Evolutionary conservation across 53 echinoderm and acorn worm genomes (phyloP).

Genomic region (Arbacia lixula): DNA sequence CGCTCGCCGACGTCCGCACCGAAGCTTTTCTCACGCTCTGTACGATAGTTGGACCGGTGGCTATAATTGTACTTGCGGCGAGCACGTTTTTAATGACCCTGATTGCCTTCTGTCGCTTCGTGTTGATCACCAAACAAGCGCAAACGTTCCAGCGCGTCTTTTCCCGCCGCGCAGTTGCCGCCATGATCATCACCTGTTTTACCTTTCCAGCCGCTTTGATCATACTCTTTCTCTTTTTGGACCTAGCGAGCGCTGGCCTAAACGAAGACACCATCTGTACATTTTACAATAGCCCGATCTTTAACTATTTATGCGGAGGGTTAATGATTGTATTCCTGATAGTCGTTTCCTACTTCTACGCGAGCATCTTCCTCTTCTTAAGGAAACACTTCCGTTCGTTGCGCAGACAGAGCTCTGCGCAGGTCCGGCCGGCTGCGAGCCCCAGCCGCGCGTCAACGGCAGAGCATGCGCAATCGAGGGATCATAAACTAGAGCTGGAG

Average conservation of each 20-base stretch:
- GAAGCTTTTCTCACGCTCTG: neutral
- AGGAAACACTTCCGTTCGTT: constrained; percentile 16
- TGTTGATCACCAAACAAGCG: constrained; percentile 11
- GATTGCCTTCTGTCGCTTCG: constrained; percentile 31
- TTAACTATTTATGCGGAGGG: neutral
- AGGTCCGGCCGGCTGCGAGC: too few relatives aligned
- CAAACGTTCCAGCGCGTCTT: constrained; percentile 13
- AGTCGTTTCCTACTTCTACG: neutral
- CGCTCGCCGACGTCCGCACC: neutral
- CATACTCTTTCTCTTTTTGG: neutral
- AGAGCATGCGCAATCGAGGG: neutral
- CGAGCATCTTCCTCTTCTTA: neutral
- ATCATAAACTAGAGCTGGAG: constrained; percentile 18
- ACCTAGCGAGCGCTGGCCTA: constrained; percentile 14
- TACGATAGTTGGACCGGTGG: neutral
- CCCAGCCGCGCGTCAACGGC: neutral
- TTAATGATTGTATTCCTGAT: neutral
- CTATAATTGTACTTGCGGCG: neutral
- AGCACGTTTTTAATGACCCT: neutral
- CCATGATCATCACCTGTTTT: neutral
- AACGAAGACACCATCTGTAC: constrained; percentile 29
- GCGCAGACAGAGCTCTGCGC: neutral
- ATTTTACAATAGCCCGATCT: neutral
- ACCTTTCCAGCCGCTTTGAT: neutral
- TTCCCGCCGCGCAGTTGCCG: neutral